Evolutionary conservation across 1,140 invertebrate genomes (phyloP).

Genomic region (Triops longicaudatus): DNA sequence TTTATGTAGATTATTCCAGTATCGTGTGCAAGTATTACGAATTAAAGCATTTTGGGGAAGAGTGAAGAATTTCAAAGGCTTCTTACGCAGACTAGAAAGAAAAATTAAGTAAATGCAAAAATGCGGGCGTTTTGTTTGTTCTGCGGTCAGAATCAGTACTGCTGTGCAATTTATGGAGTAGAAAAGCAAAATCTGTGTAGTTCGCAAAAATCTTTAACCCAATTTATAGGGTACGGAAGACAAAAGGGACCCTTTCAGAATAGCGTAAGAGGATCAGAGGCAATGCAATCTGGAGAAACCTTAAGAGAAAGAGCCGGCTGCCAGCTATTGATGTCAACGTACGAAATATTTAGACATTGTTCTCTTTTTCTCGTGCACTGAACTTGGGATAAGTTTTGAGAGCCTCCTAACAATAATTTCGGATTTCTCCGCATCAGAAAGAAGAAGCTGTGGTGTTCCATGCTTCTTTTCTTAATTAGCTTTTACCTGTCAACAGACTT

Average conservation of each 20-base stretch:
- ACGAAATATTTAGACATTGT: neutral
- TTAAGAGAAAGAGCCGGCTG: neutral
- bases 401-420: neutral
- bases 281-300: slow-evolving; percentile 9
- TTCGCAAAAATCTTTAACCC: neutral
- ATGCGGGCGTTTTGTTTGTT: too few species aligned
- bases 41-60: too few species aligned
- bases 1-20: too few species aligned
- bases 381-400: neutral
- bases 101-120: too few species aligned
- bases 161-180: neutral
- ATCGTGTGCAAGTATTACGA: too few species aligned
- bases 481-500: slow-evolving; percentile 1
- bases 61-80: too few species aligned
- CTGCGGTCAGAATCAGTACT: too few species aligned
- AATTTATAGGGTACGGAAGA: neutral
- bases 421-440: neutral
- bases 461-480: slow-evolving; percentile 12
- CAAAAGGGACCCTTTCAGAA: neutral
- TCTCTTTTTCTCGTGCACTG: neutral
- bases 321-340: neutral
- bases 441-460: neutral
- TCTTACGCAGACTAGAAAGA: too few species aligned
- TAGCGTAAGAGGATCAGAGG: neutral
- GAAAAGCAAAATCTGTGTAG: neutral